Base-by-base conservation (phyloP, 1,140 invertebrate species). In the Dendrolimus kikuchii region DNA sequence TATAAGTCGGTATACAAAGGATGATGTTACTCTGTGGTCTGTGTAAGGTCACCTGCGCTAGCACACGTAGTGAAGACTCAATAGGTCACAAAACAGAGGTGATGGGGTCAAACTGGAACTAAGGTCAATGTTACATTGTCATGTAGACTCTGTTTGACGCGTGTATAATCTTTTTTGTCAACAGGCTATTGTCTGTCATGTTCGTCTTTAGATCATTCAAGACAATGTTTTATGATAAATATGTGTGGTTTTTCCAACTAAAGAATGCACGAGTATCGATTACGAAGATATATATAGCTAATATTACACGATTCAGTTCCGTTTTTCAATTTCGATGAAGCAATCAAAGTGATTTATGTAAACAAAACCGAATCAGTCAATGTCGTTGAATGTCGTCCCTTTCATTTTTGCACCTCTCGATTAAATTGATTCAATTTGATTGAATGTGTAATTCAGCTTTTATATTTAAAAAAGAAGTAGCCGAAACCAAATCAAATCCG, bases 81-180 rank as follows among this genome's bases (percentile, higher is more conserved):
- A 68, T 68, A 66, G 73, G 69, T 74, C 60, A 56, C 40, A 38
- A 6, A 54, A 57, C 49, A 53, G 57, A 63, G 57, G 68, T 45
- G 50, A 44, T 70, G 49, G 57, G 66, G 70, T 66, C 71, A 76
- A 60, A 41, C 50, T 42, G 65, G 57, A 62, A 62, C 68, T 55
- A 45, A 59, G 75, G 73, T 77, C 77, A 80, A 71, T 74, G 70
- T 65, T 74, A 71, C 63, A 72, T 74, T 80, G 77, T 77, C 64
- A 74, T 77, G 69, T 70, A 68, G 52, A 68, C 65, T 60, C 23
- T 23, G 43, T 57, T 57, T 74, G 62, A 64, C 62, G 66, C 57
- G 57, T 49, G 62, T 63, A 42, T 43, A 59, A 64, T 61, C 58
- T 66, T 68, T 68, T 68, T 71, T 68, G 59, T 66, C 62, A 58